Evolutionary conservation across 2,113 vertebrate genomes (phyloP).

Genomic region (Glaucomys volans): DNA sequence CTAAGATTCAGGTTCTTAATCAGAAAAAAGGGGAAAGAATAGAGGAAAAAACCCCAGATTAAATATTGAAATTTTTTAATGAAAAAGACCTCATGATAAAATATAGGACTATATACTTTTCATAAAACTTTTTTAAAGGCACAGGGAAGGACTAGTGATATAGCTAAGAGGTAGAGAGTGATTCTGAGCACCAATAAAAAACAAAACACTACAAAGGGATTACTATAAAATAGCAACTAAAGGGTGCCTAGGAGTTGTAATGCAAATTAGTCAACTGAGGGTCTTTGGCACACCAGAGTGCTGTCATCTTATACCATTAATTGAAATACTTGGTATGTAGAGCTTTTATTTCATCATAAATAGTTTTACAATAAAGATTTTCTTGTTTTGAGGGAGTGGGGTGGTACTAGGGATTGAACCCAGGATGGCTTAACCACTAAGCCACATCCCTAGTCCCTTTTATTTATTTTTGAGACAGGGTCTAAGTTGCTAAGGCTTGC

Average conservation of each 20-base stretch:
- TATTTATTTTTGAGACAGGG: no score
- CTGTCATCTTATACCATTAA: neutral
- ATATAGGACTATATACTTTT: neutral
- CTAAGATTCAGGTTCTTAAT: neutral
- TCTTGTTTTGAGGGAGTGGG: no score
- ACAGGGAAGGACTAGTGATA: neutral
- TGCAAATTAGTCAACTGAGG: neutral
- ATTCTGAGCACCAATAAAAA: neutral
- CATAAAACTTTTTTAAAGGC: neutral
- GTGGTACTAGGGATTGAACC: no score
- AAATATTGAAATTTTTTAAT: neutral
- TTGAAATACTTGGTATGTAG: neutral
- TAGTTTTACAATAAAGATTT: neutral
- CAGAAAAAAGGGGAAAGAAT: neutral
- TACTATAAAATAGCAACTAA: neutral
- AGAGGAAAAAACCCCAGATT: neutral
- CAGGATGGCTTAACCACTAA: no score
- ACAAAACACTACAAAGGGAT: neutral
- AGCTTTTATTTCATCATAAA: conserved; percentile 29
- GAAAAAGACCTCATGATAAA: neutral
- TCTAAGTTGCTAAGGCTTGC: no score
- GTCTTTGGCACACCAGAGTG: neutral
- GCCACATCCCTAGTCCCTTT: no score
- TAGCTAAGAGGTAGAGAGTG: no score
- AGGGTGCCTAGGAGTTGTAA: neutral